These are phyloP conservation scores for Stictocephala bisonia DNA, from an alignment of 2,888 invertebrate species.

Conservation along the genomic window DNA sequence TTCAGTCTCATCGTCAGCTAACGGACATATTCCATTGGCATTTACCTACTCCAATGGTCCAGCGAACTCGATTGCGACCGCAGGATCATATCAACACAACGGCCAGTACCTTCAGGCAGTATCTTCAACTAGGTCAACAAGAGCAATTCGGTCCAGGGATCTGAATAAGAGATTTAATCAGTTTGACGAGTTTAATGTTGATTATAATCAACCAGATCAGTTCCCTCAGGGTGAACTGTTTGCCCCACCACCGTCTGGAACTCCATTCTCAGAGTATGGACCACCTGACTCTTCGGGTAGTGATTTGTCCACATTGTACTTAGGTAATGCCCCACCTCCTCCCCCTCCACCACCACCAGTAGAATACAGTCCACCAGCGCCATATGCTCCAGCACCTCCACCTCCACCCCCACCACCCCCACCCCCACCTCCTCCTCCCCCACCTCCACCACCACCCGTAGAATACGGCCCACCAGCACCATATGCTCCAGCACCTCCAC, in stretches of 20 bases:
- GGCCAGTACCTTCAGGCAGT: too few relatives aligned
- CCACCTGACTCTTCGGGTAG: neutral
- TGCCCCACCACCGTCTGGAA: neutral
- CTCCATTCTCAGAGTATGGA: neutral
- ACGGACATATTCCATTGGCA: too few relatives aligned
- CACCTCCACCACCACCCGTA: neutral
- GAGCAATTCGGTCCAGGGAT: too few relatives aligned
- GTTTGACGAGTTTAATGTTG: neutral
- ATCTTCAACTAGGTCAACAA: too few relatives aligned
- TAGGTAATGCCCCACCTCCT: neutral
- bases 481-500: constrained; percentile 3
- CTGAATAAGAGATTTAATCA: too few relatives aligned
- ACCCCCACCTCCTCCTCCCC: neutral
- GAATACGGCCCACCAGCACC: neutral
- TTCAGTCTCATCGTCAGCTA: too few relatives aligned
- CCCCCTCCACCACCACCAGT: constrained; percentile 17
- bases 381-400: neutral
- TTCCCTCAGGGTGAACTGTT: neutral
- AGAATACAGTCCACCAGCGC: neutral
- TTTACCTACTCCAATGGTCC: too few relatives aligned
- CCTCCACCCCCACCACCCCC: neutral
- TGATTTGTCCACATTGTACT: constrained; percentile 12
- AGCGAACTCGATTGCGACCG: too few relatives aligned
- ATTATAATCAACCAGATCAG: neutral
- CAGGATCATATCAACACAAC: too few relatives aligned